Percentiles rank a stretch among this genome's conserved stretches.
Conservation (phyloP, 2,888 invertebrate genomes). For the Harpalus rufipes region DNA sequence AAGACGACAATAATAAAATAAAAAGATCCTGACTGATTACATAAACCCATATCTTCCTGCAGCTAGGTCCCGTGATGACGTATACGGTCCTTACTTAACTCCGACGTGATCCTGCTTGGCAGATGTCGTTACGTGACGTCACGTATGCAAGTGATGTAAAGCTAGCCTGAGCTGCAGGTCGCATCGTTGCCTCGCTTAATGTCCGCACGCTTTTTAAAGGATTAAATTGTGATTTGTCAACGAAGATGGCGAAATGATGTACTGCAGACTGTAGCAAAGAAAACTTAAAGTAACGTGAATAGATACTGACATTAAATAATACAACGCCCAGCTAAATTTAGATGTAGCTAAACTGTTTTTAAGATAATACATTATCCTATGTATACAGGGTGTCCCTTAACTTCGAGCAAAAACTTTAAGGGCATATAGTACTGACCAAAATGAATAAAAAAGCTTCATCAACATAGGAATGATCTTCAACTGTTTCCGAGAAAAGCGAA, state of each 20-base stretch:
- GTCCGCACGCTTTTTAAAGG: slow-evolving; percentile 40
- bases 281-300: not conserved
- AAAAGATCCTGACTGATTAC: not conserved
- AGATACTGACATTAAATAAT: not conserved
- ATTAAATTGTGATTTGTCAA: slow-evolving; percentile 39
- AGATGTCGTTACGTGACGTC: slow-evolving; percentile 38
- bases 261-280: not conserved
- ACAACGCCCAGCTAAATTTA: not conserved
- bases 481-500: too few relatives aligned
- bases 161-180: slow-evolving; percentile 6
- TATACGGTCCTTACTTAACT: slow-evolving; percentile 21
- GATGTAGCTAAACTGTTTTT: not conserved
- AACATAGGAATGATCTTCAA: too few relatives aligned
- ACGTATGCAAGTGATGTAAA: slow-evolving; percentile 44
- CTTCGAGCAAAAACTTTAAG: too few relatives aligned
- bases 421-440: too few relatives aligned
- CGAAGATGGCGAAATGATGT: not conserved
- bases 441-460: too few relatives aligned
- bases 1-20: not conserved
- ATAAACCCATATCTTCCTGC: too few relatives aligned
- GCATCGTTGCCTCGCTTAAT: slow-evolving; percentile 8
- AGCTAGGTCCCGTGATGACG: not conserved
- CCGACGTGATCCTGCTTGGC: not conserved
- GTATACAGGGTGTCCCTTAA: too few relatives aligned
- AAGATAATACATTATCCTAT: not conserved